These are phyloP conservation scores for Calonectris borealis DNA, from an alignment of 2,113 vertebrate species.

Conservation along the genomic window DNA sequence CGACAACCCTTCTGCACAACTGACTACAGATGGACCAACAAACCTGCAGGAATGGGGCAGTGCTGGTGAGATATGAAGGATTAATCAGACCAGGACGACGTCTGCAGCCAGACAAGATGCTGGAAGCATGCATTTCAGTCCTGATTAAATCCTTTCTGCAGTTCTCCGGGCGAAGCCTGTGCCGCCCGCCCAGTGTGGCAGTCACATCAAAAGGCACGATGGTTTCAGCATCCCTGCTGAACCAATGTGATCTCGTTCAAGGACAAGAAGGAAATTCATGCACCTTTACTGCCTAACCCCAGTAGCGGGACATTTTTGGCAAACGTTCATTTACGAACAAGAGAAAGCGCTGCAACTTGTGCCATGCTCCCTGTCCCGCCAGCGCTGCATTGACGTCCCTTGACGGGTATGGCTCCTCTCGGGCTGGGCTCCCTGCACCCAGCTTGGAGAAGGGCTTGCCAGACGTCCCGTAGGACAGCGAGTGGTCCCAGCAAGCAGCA, in stretches of 20 bases:
- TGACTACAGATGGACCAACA: not conserved
- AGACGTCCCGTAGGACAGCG: fast-evolving
- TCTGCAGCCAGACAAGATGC: not conserved
- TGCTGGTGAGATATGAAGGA: not conserved
- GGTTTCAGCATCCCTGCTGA: not conserved
- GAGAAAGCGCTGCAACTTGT: fast-evolving
- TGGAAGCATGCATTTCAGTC: not conserved
- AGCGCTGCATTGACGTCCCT: fast-evolving
- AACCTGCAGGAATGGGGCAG: not conserved
- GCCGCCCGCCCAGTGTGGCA: fast-evolving
- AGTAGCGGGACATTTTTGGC: not conserved
- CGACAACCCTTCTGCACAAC: not conserved
- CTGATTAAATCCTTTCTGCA: not conserved
- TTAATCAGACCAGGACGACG: fast-evolving
- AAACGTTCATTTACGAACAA: not conserved
- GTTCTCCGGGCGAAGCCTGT: not conserved
- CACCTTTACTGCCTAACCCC: not conserved
- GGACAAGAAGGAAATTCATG: not conserved
- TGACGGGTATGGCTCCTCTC: fast-evolving
- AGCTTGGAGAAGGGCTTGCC: not conserved
- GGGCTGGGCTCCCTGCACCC: not conserved
- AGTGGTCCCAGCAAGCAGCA: not conserved
- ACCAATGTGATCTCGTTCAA: not conserved
- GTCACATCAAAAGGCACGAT: not conserved
- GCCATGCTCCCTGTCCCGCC: not conserved